These are phyloP conservation scores for Crotalus horridus DNA, from an alignment of 2,113 vertebrate genomes.

Conservation along the genomic window DNA sequence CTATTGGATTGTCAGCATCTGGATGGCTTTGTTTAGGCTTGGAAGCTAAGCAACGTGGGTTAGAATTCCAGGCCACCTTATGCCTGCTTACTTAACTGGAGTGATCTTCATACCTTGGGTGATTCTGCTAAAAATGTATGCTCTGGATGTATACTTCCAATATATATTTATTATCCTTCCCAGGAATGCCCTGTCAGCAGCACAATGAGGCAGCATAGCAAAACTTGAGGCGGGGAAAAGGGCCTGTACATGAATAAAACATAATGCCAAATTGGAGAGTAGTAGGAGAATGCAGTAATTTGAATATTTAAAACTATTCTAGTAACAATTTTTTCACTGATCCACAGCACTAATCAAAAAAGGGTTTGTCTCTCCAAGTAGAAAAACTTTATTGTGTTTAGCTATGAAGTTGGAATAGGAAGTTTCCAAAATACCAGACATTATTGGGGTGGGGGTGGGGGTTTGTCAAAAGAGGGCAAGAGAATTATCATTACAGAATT, in stretches of 20 bases:
- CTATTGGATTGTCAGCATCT: neutral
- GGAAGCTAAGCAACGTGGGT: neutral
- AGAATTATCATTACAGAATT: neutral
- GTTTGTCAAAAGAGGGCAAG: neutral
- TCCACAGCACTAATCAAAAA: neutral
- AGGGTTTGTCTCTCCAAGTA: neutral
- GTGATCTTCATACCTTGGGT: neutral
- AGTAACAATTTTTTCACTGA: neutral
- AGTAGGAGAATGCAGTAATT: too few species aligned
- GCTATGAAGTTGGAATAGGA: neutral
- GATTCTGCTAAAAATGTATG: neutral
- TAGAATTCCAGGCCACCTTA: neutral
- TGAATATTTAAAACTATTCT: neutral
- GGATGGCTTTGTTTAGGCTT: neutral
- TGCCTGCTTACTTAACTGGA: neutral
- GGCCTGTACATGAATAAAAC: neutral
- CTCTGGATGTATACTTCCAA: neutral
- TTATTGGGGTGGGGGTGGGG: accelerated
- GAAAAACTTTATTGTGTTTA: neutral
- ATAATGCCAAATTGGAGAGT: neutral
- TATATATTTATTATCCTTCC: neutral
- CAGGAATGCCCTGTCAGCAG: neutral
- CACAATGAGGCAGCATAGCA: neutral
- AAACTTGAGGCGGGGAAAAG: neutral
- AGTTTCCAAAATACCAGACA: constrained; percentile 7